Evolutionary conservation across 92 coral and sea anemone genomes (phyloP).

Genomic region (Porites cylindrica): DNA sequence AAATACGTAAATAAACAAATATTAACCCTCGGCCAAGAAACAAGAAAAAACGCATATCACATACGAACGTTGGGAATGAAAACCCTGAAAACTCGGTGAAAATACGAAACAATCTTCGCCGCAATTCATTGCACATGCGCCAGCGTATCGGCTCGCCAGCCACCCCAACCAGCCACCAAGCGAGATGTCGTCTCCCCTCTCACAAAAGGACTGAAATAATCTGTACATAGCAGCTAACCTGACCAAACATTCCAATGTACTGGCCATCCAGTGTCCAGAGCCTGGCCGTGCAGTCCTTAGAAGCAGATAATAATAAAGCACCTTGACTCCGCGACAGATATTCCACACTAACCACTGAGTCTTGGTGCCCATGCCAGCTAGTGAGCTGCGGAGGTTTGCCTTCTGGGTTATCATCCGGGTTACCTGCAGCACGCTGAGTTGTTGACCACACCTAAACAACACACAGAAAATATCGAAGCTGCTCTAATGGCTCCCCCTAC

Average conservation of each 20-base stretch:
- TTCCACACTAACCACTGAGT: slow-evolving; percentile 82
- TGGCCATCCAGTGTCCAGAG: slow-evolving; percentile 90
- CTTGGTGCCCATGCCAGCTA: slow-evolving; percentile 88
- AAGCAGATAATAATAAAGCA: slow-evolving; percentile 82
- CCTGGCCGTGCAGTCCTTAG: slow-evolving; percentile 92
- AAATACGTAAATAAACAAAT: neutral
- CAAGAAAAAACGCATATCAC: no score
- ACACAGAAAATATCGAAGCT: neutral
- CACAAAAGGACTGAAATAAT: no score
- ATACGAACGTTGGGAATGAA: no score
- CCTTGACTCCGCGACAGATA: slow-evolving; percentile 64
- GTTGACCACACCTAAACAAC: slow-evolving; percentile 84
- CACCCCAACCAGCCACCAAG: no score
- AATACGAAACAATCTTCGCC: no score
- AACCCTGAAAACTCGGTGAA: no score
- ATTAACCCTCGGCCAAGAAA: no score
- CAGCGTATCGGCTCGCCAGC: no score
- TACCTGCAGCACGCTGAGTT: slow-evolving; percentile 65
- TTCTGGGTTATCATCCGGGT: slow-evolving; percentile 70
- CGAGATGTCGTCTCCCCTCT: no score
- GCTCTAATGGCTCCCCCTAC: no score
- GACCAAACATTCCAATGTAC: slow-evolving; percentile 94
- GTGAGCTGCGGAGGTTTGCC: slow-evolving; percentile 73
- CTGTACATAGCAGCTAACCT: slow-evolving; percentile 54
- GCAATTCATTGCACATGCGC: no score